Evolutionary conservation across 1,140 invertebrate species (phyloP), one percentile per base, ranked within the genome.

Genomic region (Neodiprion fabricii): DNA sequence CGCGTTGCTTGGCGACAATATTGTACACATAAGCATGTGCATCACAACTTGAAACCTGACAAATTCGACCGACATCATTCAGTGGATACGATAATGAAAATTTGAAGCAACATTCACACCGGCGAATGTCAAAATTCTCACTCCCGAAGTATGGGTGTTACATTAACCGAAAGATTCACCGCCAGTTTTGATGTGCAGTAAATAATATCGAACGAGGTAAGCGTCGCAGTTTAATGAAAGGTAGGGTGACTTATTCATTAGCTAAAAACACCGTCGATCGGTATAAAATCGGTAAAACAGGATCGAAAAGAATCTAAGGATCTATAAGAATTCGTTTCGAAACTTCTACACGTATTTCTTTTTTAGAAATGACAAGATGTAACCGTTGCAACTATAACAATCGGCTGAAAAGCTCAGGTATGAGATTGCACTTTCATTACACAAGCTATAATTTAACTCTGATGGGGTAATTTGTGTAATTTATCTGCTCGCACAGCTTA

Each of bases 351-450:
- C 28, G 28, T 40, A 5, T 40, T 40, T 40, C 28, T 40, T 40
- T 40, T 40, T 40, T 40, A 40, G 53, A 78, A 74, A 87, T 86
- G 85, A 85, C 82, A 76, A 82, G 79, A 81, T 86, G 80, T 21
- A 80, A 78, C 21, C 76, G 70, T 68, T 73, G 76, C 9, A 73
- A 77, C 72, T 65, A 77, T 68, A 82, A 79, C 78, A 76, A 85
- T 48, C 87, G 21, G 3, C 40, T 69, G 67, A 69, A 88, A 76
- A 88, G 86, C 76, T 84, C 83, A 72, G 85, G 86, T 87, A 23
- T 14, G 47, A 66, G 14, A 40, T 14, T 61, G 0, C 5, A 61
- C n/a, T 61, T 61, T 61, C 53, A 1, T 61, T 12, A 5, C n/a
- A 40, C 28, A 1, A 40, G 28, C 2, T 40, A 40, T 40, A 5